phyloP scores from a whole-genome alignment of 2,113 vertebrate genomes.

The Aegithalos caudatus region DNA sequence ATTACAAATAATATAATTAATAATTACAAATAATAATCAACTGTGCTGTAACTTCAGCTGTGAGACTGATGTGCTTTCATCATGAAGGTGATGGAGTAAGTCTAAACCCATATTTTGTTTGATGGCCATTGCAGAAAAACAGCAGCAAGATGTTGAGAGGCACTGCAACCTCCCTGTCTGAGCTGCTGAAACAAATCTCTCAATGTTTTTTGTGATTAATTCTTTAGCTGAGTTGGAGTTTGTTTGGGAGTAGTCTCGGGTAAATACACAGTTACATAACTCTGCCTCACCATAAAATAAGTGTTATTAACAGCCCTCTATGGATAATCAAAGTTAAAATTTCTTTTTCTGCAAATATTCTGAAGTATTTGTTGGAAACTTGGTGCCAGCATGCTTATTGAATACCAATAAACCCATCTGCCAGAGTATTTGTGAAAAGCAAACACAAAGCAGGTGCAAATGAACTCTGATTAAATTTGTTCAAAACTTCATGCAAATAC shows the following conservation, averaged over 20 bases:
- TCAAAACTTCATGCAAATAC: constrained; percentile 20
- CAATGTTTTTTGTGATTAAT: neutral
- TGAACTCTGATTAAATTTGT: neutral
- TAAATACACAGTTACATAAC: neutral
- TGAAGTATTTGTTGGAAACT: neutral
- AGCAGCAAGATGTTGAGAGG: neutral
- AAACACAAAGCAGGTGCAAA: constrained; percentile 44
- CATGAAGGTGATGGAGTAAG: neutral
- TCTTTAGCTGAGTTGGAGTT: neutral
- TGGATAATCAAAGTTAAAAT: neutral
- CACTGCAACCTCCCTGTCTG: neutral
- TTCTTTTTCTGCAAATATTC: neutral
- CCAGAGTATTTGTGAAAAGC: neutral
- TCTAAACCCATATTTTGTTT: neutral
- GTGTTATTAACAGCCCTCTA: neutral
- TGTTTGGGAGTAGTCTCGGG: neutral
- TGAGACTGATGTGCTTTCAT: neutral
- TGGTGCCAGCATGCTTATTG: neutral
- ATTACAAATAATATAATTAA: too few species aligned
- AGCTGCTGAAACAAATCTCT: neutral
- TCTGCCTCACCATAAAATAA: neutral
- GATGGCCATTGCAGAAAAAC: neutral
- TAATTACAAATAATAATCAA: neutral
- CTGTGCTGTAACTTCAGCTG: neutral
- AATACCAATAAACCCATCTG: neutral